Evolutionary conservation across 2,113 vertebrate species (phyloP).

Genomic region (Cathartes aura): DNA sequence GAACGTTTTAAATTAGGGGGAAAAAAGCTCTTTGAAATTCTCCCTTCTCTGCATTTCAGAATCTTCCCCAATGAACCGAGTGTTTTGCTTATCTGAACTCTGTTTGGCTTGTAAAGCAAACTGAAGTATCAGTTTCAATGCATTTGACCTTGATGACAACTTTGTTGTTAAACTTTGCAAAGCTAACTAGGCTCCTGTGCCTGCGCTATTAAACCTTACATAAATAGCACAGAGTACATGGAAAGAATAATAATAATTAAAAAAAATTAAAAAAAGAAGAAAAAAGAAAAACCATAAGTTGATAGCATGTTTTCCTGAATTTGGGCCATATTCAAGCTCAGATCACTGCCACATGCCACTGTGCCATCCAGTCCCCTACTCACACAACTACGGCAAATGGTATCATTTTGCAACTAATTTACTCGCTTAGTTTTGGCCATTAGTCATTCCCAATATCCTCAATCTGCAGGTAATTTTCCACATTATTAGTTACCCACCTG

Average conservation of each 20-base stretch:
- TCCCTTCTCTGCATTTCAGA: not conserved
- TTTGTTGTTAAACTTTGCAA: constrained; percentile 48
- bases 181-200: constrained; percentile 13
- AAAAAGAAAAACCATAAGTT: not conserved
- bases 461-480: constrained; percentile 90
- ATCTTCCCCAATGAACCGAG: not conserved
- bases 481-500: constrained; percentile 89
- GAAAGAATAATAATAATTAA: constrained; percentile 1
- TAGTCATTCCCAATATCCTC: constrained; percentile 87
- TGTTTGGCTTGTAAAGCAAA: constrained; percentile 18
- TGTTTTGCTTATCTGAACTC: not conserved
- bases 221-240: not conserved
- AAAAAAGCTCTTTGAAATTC: not conserved
- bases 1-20: not conserved
- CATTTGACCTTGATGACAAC: constrained; percentile 67
- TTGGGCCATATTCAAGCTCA: constrained; percentile 73
- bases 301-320: constrained; percentile 64
- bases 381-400: constrained; percentile 80
- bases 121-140: not conserved
- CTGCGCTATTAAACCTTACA: constrained; percentile 9
- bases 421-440: constrained; percentile 85
- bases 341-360: constrained; percentile 81
- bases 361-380: constrained; percentile 76
- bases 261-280: not conserved
- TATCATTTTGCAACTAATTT: constrained; percentile 89